Base-by-base conservation (phyloP, 2,888 invertebrate genomes). In the Epicampocera succincta region DNA sequence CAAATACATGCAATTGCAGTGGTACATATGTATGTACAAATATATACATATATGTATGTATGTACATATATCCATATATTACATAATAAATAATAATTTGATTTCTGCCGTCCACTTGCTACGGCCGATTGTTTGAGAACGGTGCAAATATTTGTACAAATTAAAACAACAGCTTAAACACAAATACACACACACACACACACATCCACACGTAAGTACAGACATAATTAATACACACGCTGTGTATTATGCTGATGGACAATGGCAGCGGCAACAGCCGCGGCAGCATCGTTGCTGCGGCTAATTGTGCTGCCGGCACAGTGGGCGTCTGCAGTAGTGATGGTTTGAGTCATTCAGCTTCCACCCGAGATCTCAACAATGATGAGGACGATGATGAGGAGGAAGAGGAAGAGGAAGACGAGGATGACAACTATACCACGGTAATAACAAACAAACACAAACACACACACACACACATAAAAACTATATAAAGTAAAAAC, bases 171-270 rank as follows among this genome's bases (percentile, higher is more conserved):
- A n/a, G n/a, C n/a, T n/a, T n/a, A n/a, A n/a, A n/a, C n/a, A n/a
- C n/a, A n/a, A n/a, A n/a, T n/a, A n/a, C n/a, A n/a, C 3, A 25
- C 25, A 3, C 5, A 25, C 2, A 25, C 25, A 25, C 2, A 3
- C 25, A 5, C 2, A 25, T 25, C 25, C 3, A 25, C 25, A 25
- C 2, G 25, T 25, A 3, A 25, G 25, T 25, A 5, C 2, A 5
- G 2, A 5, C 25, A 25, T 25, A 25, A 25, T 25, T 33, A 33
- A 33, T 9, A 33, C 8, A 33, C 3, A 33, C 42, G 17, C 6
- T 19, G 21, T 60, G 21, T 46, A 86, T 80, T 68, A 88, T 89
- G 88, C 85, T 85, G 56, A 85, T 85, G 84, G 86, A 86, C 78
- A 87, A 84, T 66, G 80, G 72, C 46, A 73, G 63, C 25, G 46